phyloP scores from a whole-genome alignment of 1,140 invertebrate genomes.

The Danaus melanippus region DNA sequence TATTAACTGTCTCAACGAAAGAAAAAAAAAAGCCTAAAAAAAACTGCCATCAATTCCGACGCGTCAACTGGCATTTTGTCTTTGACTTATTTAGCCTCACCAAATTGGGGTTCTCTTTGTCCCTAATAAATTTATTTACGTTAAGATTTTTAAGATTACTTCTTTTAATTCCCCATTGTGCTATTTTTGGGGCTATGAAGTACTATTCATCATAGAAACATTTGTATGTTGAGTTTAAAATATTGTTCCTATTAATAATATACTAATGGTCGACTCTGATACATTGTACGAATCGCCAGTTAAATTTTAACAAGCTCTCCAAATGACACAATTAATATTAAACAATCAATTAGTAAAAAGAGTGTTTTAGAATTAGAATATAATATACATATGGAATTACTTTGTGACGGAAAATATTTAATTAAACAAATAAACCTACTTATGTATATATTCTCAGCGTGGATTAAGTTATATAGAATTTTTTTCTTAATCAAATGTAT shows the following conservation, averaged over 20 bases:
- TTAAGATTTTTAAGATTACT: slow-evolving; percentile 47
- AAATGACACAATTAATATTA: slow-evolving; percentile 7
- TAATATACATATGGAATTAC: too few species aligned
- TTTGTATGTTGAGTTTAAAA: slow-evolving; percentile 37
- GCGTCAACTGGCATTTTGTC: slow-evolving; percentile 43
- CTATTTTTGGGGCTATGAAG: slow-evolving; percentile 43
- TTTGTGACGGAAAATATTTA: too few species aligned
- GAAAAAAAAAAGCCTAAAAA: slow-evolving; percentile 27
- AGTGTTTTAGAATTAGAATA: too few species aligned
- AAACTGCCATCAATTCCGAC: slow-evolving; percentile 38
- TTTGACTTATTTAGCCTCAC: slow-evolving; percentile 40
- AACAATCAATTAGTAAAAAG: background rate
- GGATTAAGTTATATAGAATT: too few species aligned
- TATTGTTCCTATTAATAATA: slow-evolving; percentile 47
- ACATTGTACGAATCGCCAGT: slow-evolving; percentile 29
- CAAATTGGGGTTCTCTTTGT: slow-evolving; percentile 46
- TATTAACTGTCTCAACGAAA: slow-evolving; percentile 44
- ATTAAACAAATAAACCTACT: too few species aligned
- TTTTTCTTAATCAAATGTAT: too few species aligned
- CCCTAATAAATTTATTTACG: slow-evolving; percentile 55
- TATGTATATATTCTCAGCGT: too few species aligned
- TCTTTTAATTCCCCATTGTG: slow-evolving; percentile 38
- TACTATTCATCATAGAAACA: slow-evolving; percentile 40
- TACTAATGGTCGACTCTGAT: slow-evolving; percentile 22
- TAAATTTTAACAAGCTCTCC: slow-evolving; percentile 17